Percentiles rank a stretch among this genome's conserved stretches.
Evolutionary conservation across 1,140 invertebrate species (phyloP).

Genomic region (Kradibia gibbosae): DNA sequence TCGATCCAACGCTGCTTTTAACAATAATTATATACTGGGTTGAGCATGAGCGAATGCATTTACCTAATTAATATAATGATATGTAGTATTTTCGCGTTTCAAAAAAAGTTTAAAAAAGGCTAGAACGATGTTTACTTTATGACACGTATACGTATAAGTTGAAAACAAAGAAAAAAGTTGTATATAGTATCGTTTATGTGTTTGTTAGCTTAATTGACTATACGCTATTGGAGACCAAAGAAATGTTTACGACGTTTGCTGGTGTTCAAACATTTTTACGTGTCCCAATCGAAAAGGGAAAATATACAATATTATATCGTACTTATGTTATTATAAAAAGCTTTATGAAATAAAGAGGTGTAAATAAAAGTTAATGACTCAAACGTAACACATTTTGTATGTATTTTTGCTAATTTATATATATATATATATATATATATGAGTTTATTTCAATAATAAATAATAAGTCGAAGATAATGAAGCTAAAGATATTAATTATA

Average conservation of each 20-base stretch:
- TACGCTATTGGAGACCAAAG: not conserved
- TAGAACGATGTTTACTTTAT: not conserved
- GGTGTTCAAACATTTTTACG: not conserved
- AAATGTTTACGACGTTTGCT: not conserved
- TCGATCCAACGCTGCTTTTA: not conserved
- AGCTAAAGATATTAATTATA: no score
- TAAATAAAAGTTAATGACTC: not conserved
- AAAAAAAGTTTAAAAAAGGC: not conserved
- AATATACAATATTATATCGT: not conserved
- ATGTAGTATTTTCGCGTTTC: not conserved
- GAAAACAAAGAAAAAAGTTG: not conserved
- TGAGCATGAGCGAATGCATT: not conserved
- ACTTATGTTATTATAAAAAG: not conserved
- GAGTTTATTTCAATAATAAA: no score
- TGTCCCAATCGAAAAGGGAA: not conserved
- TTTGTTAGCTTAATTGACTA: not conserved
- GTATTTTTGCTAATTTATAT: not conserved
- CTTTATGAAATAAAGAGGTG: not conserved
- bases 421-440: no score
- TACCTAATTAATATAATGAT: not conserved
- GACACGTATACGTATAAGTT: not conserved
- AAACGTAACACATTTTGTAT: not conserved
- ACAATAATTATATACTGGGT: not conserved
- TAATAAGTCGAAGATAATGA: no score
- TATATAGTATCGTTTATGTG: not conserved